These are phyloP conservation scores for Brachyopa scutellaris DNA, from an alignment of 2,888 invertebrate species.

Conservation along the genomic window DNA sequence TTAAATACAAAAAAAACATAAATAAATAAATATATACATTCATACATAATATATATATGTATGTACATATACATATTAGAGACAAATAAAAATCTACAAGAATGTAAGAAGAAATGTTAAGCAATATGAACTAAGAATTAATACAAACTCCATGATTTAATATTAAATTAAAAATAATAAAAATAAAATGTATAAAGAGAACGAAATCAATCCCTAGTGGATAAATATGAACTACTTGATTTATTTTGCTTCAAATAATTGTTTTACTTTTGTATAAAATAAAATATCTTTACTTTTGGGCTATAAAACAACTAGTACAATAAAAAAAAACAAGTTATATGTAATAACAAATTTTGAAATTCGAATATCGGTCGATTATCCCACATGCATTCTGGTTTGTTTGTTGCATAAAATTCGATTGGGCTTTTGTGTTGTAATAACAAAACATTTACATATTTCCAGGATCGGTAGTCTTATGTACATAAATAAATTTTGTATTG, in stretches of 20 bases:
- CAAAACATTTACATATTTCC: too few species aligned
- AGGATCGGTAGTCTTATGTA: too few species aligned
- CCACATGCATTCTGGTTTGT: not conserved
- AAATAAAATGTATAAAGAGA: conserved; percentile 14
- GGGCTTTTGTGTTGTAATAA: too few species aligned
- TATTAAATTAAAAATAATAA: conserved; percentile 9
- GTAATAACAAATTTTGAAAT: not conserved
- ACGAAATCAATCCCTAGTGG: conserved; percentile 28
- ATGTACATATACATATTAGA: not conserved
- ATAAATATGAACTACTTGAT: conserved; percentile 13
- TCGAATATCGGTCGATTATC: not conserved
- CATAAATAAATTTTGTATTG: too few species aligned
- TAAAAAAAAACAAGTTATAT: conserved; percentile 11
- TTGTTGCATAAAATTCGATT: not conserved
- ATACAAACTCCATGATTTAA: conserved; percentile 23
- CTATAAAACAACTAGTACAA: conserved; percentile 29
- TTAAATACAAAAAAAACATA: conserved; percentile 26
- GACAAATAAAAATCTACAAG: conserved; percentile 23
- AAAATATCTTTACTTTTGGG: conserved; percentile 21
- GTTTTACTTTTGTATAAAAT: conserved; percentile 4
- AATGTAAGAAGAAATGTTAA: conserved; percentile 38
- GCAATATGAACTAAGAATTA: conserved; percentile 57
- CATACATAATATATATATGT: too few species aligned
- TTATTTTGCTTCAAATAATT: conserved; percentile 12
- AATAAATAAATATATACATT: conserved; percentile 23